A percentile compares a stretch with the other conserved stretches of the same genome.
These are phyloP conservation scores for Melipona quadrifasciata DNA, from an alignment of 1,140 invertebrate genomes.

Conservation along the genomic window DNA sequence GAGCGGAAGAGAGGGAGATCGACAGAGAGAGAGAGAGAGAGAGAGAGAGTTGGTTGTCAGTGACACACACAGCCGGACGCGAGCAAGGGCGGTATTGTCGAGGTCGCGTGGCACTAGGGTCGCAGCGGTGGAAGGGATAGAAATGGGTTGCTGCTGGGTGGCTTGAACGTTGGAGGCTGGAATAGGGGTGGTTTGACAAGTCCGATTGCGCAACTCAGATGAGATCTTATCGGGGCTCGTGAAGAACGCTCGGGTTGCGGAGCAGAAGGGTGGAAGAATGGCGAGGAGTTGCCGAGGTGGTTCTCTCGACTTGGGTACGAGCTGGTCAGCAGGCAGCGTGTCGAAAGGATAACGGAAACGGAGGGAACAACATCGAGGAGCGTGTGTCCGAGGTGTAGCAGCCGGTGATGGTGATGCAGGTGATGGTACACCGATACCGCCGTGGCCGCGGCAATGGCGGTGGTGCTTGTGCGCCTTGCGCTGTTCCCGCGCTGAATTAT, in stretches of 20 bases:
- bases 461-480: conserved; percentile 75
- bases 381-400: not conserved
- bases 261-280: not conserved
- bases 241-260: not conserved
- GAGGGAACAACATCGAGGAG: conserved; percentile 20
- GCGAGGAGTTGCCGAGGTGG: conserved; percentile 51
- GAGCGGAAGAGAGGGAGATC: not conserved
- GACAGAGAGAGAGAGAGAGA: not conserved
- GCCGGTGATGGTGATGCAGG: conserved; percentile 44
- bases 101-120: conserved; percentile 65
- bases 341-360: conserved; percentile 34
- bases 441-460: conserved; percentile 46
- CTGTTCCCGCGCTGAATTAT: conserved; percentile 81
- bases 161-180: conserved; percentile 40
- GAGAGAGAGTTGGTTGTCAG: conserved; percentile 53
- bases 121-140: conserved; percentile 4
- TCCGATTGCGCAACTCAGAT: conserved; percentile 40
- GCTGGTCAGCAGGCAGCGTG: conserved; percentile 15
- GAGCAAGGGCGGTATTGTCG: conserved; percentile 64
- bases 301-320: not conserved
- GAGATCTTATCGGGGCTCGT: not conserved
- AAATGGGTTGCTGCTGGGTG: conserved; percentile 27
- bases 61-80: conserved; percentile 68
- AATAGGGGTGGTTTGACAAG: conserved; percentile 50
- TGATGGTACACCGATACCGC: conserved; percentile 47